Conservation (phyloP, 2,888 invertebrate species). For the Drosophila algonquin region DNA sequence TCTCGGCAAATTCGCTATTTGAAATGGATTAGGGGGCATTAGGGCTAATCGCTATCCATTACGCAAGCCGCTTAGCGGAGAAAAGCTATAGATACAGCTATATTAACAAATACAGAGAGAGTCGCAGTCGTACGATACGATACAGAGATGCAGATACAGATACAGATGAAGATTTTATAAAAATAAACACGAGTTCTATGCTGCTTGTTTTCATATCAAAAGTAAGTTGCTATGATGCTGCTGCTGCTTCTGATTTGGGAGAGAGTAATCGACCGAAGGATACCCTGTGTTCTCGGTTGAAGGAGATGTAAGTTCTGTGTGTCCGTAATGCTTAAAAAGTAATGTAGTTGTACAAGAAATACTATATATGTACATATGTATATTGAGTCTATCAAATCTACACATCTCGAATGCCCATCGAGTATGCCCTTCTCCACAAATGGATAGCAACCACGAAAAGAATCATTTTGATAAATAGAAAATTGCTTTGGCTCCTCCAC, state of each 20-base stretch:
- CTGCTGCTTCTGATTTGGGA: neutral
- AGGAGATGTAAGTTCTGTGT: too few species aligned
- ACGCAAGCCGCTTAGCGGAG: constrained; percentile 30
- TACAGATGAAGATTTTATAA: constrained; percentile 6
- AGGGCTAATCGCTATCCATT: constrained; percentile 61
- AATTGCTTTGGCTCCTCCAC: constrained; percentile 30
- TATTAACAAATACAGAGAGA: neutral
- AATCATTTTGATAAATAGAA: constrained; percentile 60
- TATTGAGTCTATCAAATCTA: too few species aligned
- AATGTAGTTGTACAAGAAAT: too few species aligned
- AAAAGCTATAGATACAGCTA: neutral
- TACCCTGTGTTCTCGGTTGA: neutral
- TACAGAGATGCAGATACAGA: neutral
- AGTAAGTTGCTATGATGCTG: constrained; percentile 23
- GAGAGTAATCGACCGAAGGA: neutral
- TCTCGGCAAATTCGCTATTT: constrained; percentile 29
- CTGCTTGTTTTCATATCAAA: constrained; percentile 51
- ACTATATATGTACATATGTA: too few species aligned
- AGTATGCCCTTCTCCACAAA: neutral
- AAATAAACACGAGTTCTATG: constrained; percentile 1
- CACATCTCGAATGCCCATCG: neutral
- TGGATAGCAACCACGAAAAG: neutral
- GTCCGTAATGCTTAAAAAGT: too few species aligned
- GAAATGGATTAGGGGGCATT: constrained; percentile 61
- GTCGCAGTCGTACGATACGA: neutral